Evolutionary conservation across 1,140 invertebrate species (phyloP).

Genomic region (Polypedilum pembai): DNA sequence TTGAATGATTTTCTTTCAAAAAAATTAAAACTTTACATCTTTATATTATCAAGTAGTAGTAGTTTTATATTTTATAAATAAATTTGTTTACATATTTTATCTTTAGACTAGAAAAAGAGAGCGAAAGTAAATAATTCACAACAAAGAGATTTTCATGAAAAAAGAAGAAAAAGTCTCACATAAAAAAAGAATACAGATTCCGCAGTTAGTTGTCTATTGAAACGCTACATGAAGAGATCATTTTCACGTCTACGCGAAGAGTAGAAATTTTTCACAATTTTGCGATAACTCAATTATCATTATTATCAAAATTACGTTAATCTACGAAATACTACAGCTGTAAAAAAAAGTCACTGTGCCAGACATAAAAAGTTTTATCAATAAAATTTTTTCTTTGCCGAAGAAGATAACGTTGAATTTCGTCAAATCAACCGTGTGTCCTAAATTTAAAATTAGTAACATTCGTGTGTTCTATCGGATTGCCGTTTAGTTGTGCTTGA

Average conservation of each 20-base stretch:
- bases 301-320: neutral
- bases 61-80: no score
- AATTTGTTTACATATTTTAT: no score
- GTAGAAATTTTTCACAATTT: neutral
- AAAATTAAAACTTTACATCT: no score
- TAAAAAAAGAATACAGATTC: neutral
- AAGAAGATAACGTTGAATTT: neutral
- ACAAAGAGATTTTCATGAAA: neutral
- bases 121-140: neutral
- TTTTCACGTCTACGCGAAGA: no score
- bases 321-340: neutral
- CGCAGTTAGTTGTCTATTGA: neutral
- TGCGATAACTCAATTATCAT: neutral
- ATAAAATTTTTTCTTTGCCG: neutral
- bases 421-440: neutral
- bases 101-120: no score
- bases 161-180: neutral
- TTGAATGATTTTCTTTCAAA: no score
- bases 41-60: no score
- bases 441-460: neutral
- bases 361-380: conserved; percentile 18
- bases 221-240: neutral
- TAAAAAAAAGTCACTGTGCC: neutral
- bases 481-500: neutral
- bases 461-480: neutral